phyloP scores from a whole-genome alignment of 2,797 vertebrate genomes.

The Artibeus lituratus region DNA sequence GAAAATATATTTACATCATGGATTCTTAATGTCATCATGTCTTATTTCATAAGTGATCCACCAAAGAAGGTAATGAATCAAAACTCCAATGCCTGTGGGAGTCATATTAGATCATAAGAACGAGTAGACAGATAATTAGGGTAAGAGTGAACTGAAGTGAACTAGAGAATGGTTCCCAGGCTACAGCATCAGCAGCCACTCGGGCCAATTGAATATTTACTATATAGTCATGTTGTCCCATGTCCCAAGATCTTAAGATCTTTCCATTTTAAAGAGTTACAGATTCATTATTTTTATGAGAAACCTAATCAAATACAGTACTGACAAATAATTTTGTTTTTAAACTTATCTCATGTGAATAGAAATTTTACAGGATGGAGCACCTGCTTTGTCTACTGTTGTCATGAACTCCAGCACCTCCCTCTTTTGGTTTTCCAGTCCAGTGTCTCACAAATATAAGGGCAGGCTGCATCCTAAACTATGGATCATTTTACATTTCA shows the following conservation, averaged over 20 bases:
- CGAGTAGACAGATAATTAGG: background rate
- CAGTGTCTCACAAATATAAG: background rate
- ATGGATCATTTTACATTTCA: background rate
- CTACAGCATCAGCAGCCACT: background rate
- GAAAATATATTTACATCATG: background rate
- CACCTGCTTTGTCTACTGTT: background rate
- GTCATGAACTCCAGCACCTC: fast-evolving
- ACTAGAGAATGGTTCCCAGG: background rate
- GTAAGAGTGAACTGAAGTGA: background rate
- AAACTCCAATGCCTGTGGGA: background rate
- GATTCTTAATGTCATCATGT: background rate
- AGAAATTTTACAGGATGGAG: background rate
- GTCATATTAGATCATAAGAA: background rate
- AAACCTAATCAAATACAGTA: background rate
- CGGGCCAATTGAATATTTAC: background rate
- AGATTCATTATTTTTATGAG: background rate
- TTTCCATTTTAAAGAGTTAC: background rate
- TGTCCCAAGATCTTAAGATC: background rate
- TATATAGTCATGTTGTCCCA: fast-evolving
- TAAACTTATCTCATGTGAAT: background rate
- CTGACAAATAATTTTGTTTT: background rate
- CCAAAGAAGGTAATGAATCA: background rate
- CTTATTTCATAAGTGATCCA: background rate
- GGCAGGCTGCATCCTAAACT: background rate
- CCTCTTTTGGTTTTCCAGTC: background rate